Percentiles rank a stretch among this genome's conserved stretches.
phyloP scores from a whole-genome alignment of 2,797 vertebrate species.

The Pseudomugil tenellus region DNA sequence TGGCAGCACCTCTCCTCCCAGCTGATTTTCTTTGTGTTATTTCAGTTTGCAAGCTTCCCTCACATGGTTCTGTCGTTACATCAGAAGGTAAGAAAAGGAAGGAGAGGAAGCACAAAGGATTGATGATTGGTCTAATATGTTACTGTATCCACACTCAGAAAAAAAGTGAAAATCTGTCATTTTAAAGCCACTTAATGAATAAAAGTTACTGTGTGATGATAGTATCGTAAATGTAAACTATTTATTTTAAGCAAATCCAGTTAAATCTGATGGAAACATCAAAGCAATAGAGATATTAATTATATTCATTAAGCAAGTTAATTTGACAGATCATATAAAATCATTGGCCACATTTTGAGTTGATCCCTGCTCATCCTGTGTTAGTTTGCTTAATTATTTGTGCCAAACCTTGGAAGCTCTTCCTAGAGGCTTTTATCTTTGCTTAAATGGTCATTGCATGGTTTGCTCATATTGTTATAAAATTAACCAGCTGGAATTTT shows the following conservation, averaged over 20 bases:
- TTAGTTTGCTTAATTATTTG: neutral
- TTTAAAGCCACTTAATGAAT: neutral
- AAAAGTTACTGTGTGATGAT: neutral
- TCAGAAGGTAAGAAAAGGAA: constrained; percentile 89
- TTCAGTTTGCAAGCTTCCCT: constrained; percentile 99
- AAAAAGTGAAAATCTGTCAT: neutral
- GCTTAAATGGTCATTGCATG: too few species aligned
- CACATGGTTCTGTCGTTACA: constrained; percentile 99
- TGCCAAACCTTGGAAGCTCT: neutral
- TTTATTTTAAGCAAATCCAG: neutral
- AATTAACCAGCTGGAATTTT: neutral
- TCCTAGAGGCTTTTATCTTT: too few species aligned
- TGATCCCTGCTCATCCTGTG: neutral
- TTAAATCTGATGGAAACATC: too few species aligned
- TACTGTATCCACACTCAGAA: neutral
- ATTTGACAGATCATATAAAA: neutral
- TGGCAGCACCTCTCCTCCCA: constrained; percentile 99
- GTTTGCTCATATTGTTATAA: neutral
- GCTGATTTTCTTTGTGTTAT: constrained; percentile 99
- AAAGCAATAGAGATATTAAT: too few species aligned
- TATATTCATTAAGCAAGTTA: neutral
- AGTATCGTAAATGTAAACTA: neutral
- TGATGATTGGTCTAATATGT: neutral
- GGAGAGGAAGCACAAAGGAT: neutral
- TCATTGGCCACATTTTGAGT: neutral